Conservation (phyloP, 2,113 vertebrate genomes). For the Pomatostomus ruficeps region DNA sequence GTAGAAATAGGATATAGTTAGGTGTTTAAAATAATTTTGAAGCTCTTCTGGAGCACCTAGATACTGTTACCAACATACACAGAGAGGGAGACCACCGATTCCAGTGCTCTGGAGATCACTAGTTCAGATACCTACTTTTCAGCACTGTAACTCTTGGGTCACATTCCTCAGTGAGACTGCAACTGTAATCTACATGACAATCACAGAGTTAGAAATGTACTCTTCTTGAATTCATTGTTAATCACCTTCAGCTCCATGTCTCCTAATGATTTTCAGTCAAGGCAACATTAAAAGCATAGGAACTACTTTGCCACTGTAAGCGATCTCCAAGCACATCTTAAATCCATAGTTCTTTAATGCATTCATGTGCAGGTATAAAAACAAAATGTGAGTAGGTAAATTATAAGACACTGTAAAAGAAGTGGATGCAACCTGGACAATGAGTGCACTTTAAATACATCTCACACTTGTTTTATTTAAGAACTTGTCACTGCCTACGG, state of each 20-base stretch:
- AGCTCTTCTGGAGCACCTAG: neutral
- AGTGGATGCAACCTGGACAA: neutral
- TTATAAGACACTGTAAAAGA: neutral
- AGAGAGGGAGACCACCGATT: neutral
- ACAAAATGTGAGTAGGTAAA: neutral
- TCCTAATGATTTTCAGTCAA: neutral
- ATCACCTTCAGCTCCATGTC: neutral
- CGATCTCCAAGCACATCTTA: neutral
- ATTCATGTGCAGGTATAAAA: neutral
- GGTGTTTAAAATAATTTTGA: neutral
- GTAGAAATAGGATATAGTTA: neutral
- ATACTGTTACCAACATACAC: neutral
- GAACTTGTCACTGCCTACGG: neutral
- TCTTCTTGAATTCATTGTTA: neutral
- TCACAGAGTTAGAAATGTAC: neutral
- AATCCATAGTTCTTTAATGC: neutral
- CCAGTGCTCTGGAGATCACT: neutral
- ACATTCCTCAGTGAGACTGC: neutral
- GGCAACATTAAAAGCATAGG: neutral
- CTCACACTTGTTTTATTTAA: neutral
- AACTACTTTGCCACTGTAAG: neutral
- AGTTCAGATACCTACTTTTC: neutral
- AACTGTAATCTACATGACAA: neutral
- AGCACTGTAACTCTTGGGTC: neutral
- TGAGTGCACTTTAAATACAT: neutral